Evolutionary conservation across 2,113 vertebrate genomes (phyloP).

Genomic region (Melanerpes aurifrons): DNA sequence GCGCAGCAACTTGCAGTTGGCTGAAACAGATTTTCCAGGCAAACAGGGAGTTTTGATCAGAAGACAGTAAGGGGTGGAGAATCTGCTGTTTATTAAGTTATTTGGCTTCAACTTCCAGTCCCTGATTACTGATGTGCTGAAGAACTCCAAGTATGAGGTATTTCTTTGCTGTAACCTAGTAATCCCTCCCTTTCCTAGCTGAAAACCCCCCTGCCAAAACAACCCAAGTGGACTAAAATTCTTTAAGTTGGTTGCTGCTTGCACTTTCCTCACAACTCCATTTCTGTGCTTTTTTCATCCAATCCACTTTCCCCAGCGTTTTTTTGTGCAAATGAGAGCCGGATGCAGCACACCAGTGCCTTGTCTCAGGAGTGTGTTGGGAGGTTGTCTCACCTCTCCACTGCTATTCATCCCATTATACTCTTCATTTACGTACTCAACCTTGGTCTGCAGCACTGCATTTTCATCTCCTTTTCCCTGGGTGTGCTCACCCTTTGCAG

Average conservation of each 20-base stretch:
- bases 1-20: neutral
- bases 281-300: neutral
- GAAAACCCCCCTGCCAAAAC: neutral
- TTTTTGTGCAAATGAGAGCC: neutral
- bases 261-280: neutral
- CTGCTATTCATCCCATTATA: neutral
- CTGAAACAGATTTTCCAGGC: neutral
- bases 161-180: neutral
- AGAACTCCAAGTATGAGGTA: neutral
- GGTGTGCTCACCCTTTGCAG: neutral
- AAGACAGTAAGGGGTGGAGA: neutral
- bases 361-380: neutral
- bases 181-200: neutral
- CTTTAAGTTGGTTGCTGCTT: neutral
- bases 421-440: neutral
- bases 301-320: slow-evolving; percentile 2
- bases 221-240: neutral
- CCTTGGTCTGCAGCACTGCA: neutral
- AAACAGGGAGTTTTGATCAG: neutral
- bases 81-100: slow-evolving; percentile 38
- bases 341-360: neutral
- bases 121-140: neutral
- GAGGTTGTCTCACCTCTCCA: neutral
- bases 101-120: slow-evolving; percentile 5
- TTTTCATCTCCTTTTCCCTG: neutral